These are phyloP conservation scores for Ennomos erosarius DNA, from an alignment of 2,888 invertebrate species.

Conservation along the genomic window DNA sequence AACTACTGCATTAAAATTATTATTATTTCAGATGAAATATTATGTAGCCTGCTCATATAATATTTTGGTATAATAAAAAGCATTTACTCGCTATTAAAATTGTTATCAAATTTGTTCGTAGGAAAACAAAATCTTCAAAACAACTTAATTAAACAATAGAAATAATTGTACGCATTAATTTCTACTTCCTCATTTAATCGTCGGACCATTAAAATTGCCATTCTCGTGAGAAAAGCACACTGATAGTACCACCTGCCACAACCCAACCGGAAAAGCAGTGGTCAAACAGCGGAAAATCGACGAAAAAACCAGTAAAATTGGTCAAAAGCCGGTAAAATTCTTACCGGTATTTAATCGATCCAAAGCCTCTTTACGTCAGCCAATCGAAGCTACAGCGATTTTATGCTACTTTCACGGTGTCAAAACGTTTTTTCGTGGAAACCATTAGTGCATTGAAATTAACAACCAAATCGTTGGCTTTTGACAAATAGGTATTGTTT, in stretches of 20 bases:
- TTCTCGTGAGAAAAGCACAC: conserved; percentile 78
- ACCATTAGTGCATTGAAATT: conserved; percentile 78
- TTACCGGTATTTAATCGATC: conserved; percentile 62
- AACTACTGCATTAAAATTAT: no score
- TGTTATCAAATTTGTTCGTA: background rate
- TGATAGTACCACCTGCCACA: conserved; percentile 72
- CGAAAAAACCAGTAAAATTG: conserved; percentile 61
- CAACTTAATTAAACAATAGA: conserved; percentile 35
- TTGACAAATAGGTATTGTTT: conserved; percentile 58
- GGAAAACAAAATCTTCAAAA: conserved; percentile 13
- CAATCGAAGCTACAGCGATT: conserved; percentile 64
- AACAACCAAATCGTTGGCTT: conserved; percentile 56
- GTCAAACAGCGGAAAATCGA: conserved; percentile 81
- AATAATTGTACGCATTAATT: conserved; percentile 50
- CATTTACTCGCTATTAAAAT: no score
- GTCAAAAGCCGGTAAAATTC: conserved; percentile 78
- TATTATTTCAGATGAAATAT: no score
- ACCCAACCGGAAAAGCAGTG: conserved; percentile 77
- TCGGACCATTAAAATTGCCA: conserved; percentile 59
- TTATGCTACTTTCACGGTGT: conserved; percentile 75
- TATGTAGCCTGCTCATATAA: no score
- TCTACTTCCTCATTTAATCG: conserved; percentile 66
- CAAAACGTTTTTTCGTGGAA: conserved; percentile 61
- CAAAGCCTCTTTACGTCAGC: conserved; percentile 65
- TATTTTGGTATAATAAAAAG: no score